Base-by-base conservation (phyloP, 2,113 vertebrate genomes). In the Oryzias melastigma region DNA sequence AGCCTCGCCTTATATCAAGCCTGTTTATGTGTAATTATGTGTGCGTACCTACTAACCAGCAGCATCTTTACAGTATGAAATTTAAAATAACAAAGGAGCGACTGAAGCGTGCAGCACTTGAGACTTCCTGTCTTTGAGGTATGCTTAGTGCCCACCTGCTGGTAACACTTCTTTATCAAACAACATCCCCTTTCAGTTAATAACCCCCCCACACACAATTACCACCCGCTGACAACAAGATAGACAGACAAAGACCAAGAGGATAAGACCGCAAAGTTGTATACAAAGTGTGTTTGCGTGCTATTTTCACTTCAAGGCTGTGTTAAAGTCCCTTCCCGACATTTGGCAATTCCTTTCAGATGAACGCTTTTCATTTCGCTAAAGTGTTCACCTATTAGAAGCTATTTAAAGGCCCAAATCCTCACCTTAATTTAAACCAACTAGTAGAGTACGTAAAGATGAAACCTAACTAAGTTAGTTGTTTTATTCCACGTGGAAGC, bases 131-230 rank as follows among this genome's bases (percentile, higher is more conserved):
- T 79, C 73, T 85, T 73, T 73, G 81, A 81, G 67, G 60, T 75
- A 25, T 75, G 75, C 84, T 71, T 68, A 83, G 68, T 68, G 63
- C 56, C 71, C 71, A 62, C 75, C 71, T 64, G 68, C 79, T 78
- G 66, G 62, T 64, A 76, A 65, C 45, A 77, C 48, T 56, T 65
- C 65, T 68, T 78, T 66, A 80, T 85, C 82, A 86, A 85, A 83
- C 68, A 73, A 71, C 65, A 66, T 47, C 58, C 65, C 71, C 79
- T 74, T 83, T 86, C 87, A 85, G 85, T 84, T 89, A 85, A 87
- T 85, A 85, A 79, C 71, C 59, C 82, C 68, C 10, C 35, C 35
- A 35, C 35, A 35, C 41, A 44, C 43, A 22, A 77, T 58, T 40
- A 66, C 71, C 77, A 62, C 69, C 70, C 45, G 59, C 57, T 15